A percentile compares a stretch with the other conserved stretches of the same genome.
phyloP scores from a whole-genome alignment of 2,797 vertebrate species.

The Bradypodion pumilum region DNA sequence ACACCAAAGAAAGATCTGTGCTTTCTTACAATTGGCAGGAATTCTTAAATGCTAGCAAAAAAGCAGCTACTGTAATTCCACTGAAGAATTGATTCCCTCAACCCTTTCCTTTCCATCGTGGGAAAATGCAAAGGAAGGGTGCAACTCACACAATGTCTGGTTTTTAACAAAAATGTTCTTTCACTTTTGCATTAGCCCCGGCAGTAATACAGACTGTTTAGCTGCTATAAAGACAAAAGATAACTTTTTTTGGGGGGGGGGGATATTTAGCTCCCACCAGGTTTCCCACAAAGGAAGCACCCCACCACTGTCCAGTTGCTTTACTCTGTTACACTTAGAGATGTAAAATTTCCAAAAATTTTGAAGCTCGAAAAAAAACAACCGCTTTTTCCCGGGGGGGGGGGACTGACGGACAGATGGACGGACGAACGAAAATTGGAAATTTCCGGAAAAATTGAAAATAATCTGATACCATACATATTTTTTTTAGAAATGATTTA shows the following conservation, averaged over 20 bases:
- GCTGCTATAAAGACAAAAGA: neutral
- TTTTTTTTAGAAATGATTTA: no score
- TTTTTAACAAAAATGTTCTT: neutral
- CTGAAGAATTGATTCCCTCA: neutral
- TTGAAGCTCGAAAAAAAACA: no score
- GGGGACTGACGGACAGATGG: no score
- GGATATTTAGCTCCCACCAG: neutral
- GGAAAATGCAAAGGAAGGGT: constrained; percentile 6
- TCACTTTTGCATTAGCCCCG: neutral
- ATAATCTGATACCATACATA: no score
- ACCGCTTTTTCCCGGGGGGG: no score
- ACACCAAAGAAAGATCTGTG: neutral
- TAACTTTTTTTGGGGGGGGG: neutral
- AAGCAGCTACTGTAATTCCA: neutral
- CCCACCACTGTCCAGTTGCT: no score
- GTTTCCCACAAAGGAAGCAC: no score
- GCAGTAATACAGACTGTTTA: neutral
- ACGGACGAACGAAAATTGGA: no score
- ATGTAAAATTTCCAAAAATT: no score
- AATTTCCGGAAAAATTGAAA: no score
- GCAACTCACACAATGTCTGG: neutral
- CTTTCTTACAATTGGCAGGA: constrained; percentile 4
- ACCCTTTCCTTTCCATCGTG: neutral
- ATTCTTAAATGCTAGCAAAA: constrained; percentile 8
- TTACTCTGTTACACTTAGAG: no score